A percentile compares a stretch with the other conserved stretches of the same genome.
Evolutionary conservation across 2,797 vertebrate species (phyloP).

Genomic region (Enteromius thamalakanensis): DNA sequence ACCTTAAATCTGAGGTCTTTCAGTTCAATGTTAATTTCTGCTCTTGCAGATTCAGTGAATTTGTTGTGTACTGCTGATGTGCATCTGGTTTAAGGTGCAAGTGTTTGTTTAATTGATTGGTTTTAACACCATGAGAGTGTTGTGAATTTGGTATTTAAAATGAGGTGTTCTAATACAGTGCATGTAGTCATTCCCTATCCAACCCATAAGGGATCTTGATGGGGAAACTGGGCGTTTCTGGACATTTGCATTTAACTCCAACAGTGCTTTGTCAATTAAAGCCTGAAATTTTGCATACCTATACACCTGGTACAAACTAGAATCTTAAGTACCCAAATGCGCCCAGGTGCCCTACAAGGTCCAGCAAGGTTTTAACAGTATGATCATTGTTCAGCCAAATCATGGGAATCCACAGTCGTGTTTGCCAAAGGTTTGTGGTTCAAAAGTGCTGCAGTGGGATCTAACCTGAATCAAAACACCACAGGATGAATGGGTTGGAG

Average conservation of each 20-base stretch:
- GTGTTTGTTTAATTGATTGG: background rate
- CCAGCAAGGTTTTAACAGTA: background rate
- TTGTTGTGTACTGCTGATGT: slow-evolving; percentile 52
- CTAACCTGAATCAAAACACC: slow-evolving; percentile 15
- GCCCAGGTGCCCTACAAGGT: slow-evolving; percentile 49
- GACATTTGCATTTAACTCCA: background rate
- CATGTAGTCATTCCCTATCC: slow-evolving; percentile 22
- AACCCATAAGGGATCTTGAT: slow-evolving; percentile 18
- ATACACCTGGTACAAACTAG: background rate
- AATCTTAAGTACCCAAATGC: background rate
- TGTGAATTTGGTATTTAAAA: background rate
- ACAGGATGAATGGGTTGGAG: background rate
- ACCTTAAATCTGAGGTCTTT: slow-evolving; percentile 20
- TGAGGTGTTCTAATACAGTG: background rate
- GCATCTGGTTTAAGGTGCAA: slow-evolving; percentile 44
- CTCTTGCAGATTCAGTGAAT: background rate
- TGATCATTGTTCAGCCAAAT: background rate
- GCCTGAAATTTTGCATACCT: background rate
- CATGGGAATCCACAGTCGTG: background rate
- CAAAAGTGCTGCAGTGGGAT: slow-evolving; percentile 2
- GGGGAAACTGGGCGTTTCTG: slow-evolving; percentile 52
- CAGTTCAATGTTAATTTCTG: background rate
- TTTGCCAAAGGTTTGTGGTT: slow-evolving; percentile 15
- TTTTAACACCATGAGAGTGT: slow-evolving; percentile 18
- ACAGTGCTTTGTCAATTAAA: background rate